Base-by-base conservation (phyloP, 2,113 vertebrate genomes). In the Lepidothrix coronata region DNA sequence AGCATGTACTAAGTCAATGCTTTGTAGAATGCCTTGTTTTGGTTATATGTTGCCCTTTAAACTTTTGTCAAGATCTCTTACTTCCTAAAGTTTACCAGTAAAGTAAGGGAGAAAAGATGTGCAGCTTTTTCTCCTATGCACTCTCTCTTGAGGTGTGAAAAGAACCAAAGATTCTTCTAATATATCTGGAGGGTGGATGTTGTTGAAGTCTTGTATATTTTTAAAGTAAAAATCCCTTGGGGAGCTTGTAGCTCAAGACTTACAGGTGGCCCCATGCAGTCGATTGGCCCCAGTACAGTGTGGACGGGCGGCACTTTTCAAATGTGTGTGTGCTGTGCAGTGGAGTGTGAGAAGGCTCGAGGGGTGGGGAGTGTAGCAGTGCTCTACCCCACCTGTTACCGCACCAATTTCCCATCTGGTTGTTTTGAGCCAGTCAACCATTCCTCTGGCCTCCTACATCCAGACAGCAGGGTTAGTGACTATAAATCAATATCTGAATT, bases 241-340 rank as follows among this genome's bases (percentile, higher is more conserved):
- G 14, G 21, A 58, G 5, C n/a, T 58, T 9, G 14, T 23, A 15
- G 33, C 57, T 58, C 33, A 23, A 58, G 33, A 58, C 57, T n/a
- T 58, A n/a, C 57, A 37, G 35, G 23, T 15, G 10, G 23, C 28
- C n/a, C 20, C 21, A 3, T 0, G 1, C 17, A 6, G 30, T 6
- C 7, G 13, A 17, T 22, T 2, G 2, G 13, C 12, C 51, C 10
- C 57, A 48, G 12, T 0, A 30, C 21, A 33, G 39, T 7, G 30
- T 4, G 20, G 16, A 11, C 9, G 24, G 39, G 3, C 9, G 2
- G 59, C 20, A 48, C 2, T 0, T 48, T 15, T 39, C 48, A 24
- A 58, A 23, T 24, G 33, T 9, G 13, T 2, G 0, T 23, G 21
- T 58, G 21, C 33, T 62, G 25, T 9, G 11, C 16, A 71, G 6